Conservation (phyloP, 2,888 invertebrate genomes). For the Noctua fimbriata region DNA sequence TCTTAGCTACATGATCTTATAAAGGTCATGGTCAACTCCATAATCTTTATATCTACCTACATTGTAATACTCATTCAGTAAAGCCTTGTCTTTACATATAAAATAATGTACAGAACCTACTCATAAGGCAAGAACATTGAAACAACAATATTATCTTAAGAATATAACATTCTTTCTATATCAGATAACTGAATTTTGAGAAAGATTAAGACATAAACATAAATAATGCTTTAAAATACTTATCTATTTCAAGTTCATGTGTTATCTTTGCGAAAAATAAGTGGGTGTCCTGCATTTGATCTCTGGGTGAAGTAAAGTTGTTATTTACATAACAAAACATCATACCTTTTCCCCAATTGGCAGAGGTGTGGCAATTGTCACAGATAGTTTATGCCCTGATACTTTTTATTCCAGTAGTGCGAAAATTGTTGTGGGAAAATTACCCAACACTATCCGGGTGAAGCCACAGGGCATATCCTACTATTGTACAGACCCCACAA, state of each 20-base stretch:
- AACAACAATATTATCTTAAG: slow-evolving; percentile 19
- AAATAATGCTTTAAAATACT: slow-evolving; percentile 26
- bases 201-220: slow-evolving; percentile 37
- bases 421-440: no score
- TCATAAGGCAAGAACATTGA: neutral
- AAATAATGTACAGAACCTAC: slow-evolving; percentile 1
- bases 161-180: slow-evolving; percentile 32
- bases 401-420: neutral
- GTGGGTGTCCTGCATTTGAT: neutral
- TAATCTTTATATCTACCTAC: slow-evolving; percentile 17
- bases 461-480: neutral
- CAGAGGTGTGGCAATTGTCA: neutral
- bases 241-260: slow-evolving; percentile 49
- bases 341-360: no score
- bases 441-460: neutral
- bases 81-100: slow-evolving; percentile 34
- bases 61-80: slow-evolving; percentile 26
- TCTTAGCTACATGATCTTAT: neutral
- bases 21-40: slow-evolving; percentile 30
- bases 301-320: neutral
- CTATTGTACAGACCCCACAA: neutral
- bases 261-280: slow-evolving; percentile 2
- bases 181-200: slow-evolving; percentile 28
- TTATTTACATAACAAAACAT: neutral
- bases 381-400: neutral